Evolutionary conservation across 2,113 vertebrate species (phyloP), one percentile per base, ranked within the genome.

Genomic region (Mesembrinibis cayennensis): DNA sequence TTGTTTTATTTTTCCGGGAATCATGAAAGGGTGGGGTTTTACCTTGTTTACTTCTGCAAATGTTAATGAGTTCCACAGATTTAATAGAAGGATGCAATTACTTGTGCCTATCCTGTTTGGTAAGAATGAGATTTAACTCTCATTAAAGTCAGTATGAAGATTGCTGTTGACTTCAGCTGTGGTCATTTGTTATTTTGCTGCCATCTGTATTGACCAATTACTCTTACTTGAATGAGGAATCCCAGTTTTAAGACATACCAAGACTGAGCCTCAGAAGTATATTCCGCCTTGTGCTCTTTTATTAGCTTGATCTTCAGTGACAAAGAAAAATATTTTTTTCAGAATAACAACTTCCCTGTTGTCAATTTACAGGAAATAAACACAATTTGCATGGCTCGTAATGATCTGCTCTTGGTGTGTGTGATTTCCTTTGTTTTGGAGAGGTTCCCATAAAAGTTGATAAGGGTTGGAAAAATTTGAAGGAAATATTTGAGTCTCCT

Each of bases 31-130:
- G n/a, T 71, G 38, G 47, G 27, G 19, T 66, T 94, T 91, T 89
- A 47, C 40, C 49, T 93, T 92, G 67, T 95, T 96, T 96, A 79
- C 77, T 87, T 92, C 72, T 95, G 72, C 59, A 89, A 38, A 89
- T 53, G 42, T 81, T 87, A 92, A 91, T 59, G 89, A 91, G 47
- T 50, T 92, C 59, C 55, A 38, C 40, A 89, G 96, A 93, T 94
- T 94, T 90, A 66, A 93, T 65, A 72, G 70, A 63, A 80, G 59
- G 76, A 72, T 87, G 76, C 76, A 93, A 86, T 96, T 94, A 86
- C 69, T 93, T 88, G 44, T 78, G 76, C 56, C 79, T 90, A 40
- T 94, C 73, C 69, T 81, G 50, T 94, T 93, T 61, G 91, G 89
- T 40, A 89, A 67, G 83, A 81, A 92, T 70, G 55, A 73, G 94